A percentile compares a stretch with the other conserved stretches of the same genome.
phyloP scores from a whole-genome alignment of 2,888 invertebrate genomes.

The Deilephila porcellus region DNA sequence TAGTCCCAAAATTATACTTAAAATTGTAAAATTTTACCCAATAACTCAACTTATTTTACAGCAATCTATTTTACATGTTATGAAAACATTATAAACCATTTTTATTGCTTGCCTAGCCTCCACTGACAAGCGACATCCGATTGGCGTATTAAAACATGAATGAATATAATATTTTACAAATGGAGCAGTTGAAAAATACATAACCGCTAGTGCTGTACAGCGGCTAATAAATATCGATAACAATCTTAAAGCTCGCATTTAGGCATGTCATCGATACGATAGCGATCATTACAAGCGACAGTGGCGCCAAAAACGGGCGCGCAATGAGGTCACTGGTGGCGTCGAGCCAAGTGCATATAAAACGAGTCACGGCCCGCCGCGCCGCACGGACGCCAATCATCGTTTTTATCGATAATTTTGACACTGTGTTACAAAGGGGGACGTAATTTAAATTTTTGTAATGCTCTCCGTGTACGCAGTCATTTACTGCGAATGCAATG shows the following conservation, averaged over 20 bases:
- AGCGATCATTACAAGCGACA: slow-evolving; percentile 64
- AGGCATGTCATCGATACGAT: slow-evolving; percentile 77
- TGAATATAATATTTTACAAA: slow-evolving; percentile 12
- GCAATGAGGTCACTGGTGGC: slow-evolving; percentile 80
- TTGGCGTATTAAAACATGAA: not conserved
- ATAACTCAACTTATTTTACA: not conserved
- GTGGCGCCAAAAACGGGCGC: slow-evolving; percentile 78
- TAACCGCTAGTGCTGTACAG: slow-evolving; percentile 54
- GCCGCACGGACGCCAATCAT: slow-evolving; percentile 41
- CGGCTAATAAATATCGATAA: slow-evolving; percentile 63
- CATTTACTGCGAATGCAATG: slow-evolving; percentile 34
- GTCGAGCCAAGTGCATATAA: slow-evolving; percentile 74
- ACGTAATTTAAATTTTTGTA: slow-evolving; percentile 43
- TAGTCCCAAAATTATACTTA: not conserved
- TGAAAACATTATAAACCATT: not conserved
- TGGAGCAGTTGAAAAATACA: slow-evolving; percentile 34
- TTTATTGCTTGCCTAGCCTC: not conserved
- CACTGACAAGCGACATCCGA: not conserved
- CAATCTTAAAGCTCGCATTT: slow-evolving; percentile 57
- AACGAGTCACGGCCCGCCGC: slow-evolving; percentile 53
- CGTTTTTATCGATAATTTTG: slow-evolving; percentile 57
- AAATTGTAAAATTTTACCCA: not conserved
- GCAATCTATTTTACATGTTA: not conserved
- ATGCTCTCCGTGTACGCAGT: slow-evolving; percentile 34
- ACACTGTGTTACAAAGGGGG: slow-evolving; percentile 45